Base-by-base conservation (phyloP, 1,140 invertebrate species). In the Neodiprion virginianus region DNA sequence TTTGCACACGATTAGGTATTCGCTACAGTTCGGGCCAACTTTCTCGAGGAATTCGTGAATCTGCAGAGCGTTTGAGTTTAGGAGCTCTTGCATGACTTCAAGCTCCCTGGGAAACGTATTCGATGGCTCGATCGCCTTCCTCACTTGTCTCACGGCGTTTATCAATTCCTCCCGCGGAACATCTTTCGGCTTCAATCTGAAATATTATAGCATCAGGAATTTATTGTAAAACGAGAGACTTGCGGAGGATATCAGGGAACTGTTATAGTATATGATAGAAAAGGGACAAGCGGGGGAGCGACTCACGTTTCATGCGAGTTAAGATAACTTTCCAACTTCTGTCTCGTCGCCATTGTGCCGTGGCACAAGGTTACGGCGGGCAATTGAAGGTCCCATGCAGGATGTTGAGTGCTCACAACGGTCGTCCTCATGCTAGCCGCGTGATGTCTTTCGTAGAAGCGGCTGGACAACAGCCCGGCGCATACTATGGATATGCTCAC, bases 371-470 rank as follows among this genome's bases (percentile, higher is more conserved):
- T 81, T 11, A 82, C 47, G 7, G 82, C 76, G 17, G 80, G 82
- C 61, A 82, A 14, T 53, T 70, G 12, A 2, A 80, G 73, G 67
- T 72, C 72, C 49, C 74, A 74, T 8, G 78, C 74, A n/a, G 81
- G 80, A 76, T 73, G 79, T 71, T 82, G 79, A 72, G 76, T 76
- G 7, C 71, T 78, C 8, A 79, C 71, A 8, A 82, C 73, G 28
- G 78, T 66, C 10, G 81, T 82, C 67, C 80, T 77, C 80, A 79
- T 81, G 72, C 76, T 82, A 0, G 73, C 79, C 11, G 74, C 75
- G 72, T 79, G 75, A 73, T 82, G 81, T 71, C 76, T 81, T 28
- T 78, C 76, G 71, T 82, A 82, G 72, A 82, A 82, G 72, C 77
- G 74, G 48, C 74, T 67, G 9, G 81, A 79, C 72, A 82, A 72